Base-by-base conservation (phyloP, 2,113 vertebrate genomes). In the Urocynchramus pylzowi region DNA sequence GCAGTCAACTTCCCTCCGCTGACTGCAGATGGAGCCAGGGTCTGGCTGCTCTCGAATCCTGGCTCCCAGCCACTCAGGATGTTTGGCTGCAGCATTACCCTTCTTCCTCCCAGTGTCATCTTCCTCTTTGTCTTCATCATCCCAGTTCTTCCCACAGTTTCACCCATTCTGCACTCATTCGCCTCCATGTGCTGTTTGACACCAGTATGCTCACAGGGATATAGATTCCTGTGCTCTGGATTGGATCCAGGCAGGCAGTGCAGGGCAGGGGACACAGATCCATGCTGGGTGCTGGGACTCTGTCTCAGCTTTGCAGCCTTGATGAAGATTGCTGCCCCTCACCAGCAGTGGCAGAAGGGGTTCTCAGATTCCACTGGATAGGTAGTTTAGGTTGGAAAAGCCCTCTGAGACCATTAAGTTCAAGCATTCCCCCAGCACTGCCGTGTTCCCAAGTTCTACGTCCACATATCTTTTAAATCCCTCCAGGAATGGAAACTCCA, bases 1-100 rank as follows among this genome's bases (percentile, higher is more conserved):
- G 5, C 50, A 11, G 27, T 44, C 56, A 28, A 54, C 45, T 95
- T 95, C 87, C 88, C 84, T 75, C 31, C 0, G 19, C 67, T 11
- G 87, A 91, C 87, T 95, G 95, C 84, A 95, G 95, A 89, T 91
- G 93, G 95, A 96, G 93, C 95, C 95, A 86, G 76, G 95, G 52
- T 61, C 95, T 89, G 93, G 67, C 84, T 35, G 76, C 70, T 83
- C 67, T 89, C 3, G 0, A 41, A 49, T 50, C 56, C 76, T 49
- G 7, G 41, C 91, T 61, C 67, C 1, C 63, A 50, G 42, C 16
- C 4, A 10, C 33, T 39, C 79, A 13, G 31, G 31, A 56, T 27
- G 80, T 56, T 44, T 7, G 4, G 39, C 41, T 6, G 69, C 80
- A 47, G 71, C 33, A 33, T 44, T 21, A 35, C 33, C 69, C 4